A percentile compares a stretch with the other conserved stretches of the same genome.
These are phyloP conservation scores for Hyposoter didymator DNA, from an alignment of 2,888 invertebrate genomes.

Conservation along the genomic window DNA sequence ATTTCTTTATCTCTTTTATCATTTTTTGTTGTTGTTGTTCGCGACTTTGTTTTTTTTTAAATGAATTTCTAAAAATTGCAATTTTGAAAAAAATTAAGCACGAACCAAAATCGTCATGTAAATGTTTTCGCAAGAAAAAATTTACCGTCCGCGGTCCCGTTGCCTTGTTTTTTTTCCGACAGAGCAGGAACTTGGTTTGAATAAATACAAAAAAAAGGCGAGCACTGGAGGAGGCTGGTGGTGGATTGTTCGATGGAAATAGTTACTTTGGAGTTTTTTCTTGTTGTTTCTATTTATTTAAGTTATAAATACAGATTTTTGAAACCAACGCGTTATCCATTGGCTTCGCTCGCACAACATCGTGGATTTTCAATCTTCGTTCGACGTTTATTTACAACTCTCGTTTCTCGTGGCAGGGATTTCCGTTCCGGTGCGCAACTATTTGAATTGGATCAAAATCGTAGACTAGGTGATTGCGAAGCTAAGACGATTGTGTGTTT, in stretches of 20 bases:
- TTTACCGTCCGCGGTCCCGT: too few relatives aligned
- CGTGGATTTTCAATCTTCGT: constrained; percentile 53
- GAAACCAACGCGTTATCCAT: constrained; percentile 58
- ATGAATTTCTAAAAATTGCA: too few relatives aligned
- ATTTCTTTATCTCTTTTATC: too few relatives aligned
- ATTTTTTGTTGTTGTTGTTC: too few relatives aligned
- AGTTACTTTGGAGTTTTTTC: constrained; percentile 66
- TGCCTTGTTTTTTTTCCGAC: too few relatives aligned
- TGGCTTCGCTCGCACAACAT: constrained; percentile 17
- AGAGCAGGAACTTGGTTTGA: too few relatives aligned
- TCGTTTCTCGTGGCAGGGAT: constrained; percentile 60
- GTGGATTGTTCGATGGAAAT: not conserved
- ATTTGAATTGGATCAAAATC: constrained; percentile 50
- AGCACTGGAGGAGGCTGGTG: too few relatives aligned
- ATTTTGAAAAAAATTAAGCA: too few relatives aligned
- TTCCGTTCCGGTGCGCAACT: constrained; percentile 14
- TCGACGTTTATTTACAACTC: constrained; percentile 75
- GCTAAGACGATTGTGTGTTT: constrained; percentile 75
- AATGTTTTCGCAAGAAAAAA: too few relatives aligned
- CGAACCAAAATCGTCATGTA: too few relatives aligned
- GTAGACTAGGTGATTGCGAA: constrained; percentile 76
- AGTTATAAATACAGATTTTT: constrained; percentile 81
- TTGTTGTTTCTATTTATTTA: constrained; percentile 79
- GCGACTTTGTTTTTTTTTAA: too few relatives aligned
- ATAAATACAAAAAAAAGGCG: too few relatives aligned